A percentile compares a stretch with the other conserved stretches of the same genome.
Evolutionary conservation across 2,113 vertebrate species (phyloP).

Genomic region (Microtus ochrogaster): DNA sequence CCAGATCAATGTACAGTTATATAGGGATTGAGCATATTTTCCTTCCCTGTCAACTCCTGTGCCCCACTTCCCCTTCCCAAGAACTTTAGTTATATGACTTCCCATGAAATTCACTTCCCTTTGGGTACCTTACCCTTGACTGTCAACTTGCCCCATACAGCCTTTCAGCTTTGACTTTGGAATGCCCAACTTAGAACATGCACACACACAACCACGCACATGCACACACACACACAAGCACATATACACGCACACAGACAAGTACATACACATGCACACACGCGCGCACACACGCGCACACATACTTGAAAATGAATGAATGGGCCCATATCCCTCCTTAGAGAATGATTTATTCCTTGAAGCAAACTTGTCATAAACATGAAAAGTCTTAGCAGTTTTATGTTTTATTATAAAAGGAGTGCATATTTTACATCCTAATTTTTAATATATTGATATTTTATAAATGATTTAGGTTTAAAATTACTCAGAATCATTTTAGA

Average conservation of each 20-base stretch:
- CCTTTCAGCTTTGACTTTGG: conserved; percentile 28
- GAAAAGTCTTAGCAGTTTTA: background rate
- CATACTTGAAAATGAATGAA: background rate
- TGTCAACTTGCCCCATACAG: background rate
- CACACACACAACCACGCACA: background rate
- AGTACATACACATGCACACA: no score
- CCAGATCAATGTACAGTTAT: background rate
- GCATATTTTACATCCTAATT: background rate
- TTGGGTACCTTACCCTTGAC: background rate
- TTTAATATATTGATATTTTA: background rate
- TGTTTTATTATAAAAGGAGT: background rate
- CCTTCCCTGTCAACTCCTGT: background rate
- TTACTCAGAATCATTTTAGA: conserved; percentile 40
- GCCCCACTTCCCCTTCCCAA: background rate
- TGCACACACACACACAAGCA: no score
- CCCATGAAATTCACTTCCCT: background rate
- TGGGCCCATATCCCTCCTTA: background rate
- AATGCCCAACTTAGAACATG: background rate
- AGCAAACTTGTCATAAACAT: background rate
- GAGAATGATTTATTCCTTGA: background rate
- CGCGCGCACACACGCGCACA: background rate
- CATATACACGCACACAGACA: background rate
- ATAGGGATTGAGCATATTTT: background rate
- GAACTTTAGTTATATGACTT: background rate
- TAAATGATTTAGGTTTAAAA: conserved; percentile 26